Evolutionary conservation across 2,113 vertebrate genomes (phyloP).

Genomic region (Uria aalge): DNA sequence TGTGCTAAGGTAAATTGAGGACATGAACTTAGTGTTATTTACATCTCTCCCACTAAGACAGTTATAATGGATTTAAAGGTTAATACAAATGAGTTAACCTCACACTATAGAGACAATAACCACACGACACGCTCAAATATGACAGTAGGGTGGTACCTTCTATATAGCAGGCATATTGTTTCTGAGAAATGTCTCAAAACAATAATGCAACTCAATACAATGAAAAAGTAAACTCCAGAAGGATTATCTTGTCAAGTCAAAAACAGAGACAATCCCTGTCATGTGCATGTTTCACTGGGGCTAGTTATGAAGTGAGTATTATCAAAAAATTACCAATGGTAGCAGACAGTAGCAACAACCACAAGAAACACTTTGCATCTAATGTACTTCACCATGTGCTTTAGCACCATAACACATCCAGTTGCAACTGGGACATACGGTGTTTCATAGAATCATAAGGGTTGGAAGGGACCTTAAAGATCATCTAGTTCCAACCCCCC

Average conservation of each 20-base stretch:
- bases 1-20: background rate
- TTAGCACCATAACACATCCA: background rate
- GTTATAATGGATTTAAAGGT: background rate
- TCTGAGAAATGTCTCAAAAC: background rate
- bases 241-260: background rate
- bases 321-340: background rate
- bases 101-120: background rate
- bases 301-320: background rate
- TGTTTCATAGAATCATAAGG: no score
- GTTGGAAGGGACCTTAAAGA: no score
- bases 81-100: background rate
- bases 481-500: no score
- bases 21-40: background rate
- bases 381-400: background rate
- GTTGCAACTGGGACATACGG: rapidly evolving
- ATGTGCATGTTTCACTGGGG: background rate
- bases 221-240: background rate
- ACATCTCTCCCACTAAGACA: background rate
- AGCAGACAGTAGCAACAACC: background rate
- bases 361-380: background rate
- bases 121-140: background rate
- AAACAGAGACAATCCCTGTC: background rate
- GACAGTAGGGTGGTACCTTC: background rate
- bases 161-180: background rate
- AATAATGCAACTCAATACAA: background rate